Evolutionary conservation across 2,113 vertebrate genomes (phyloP), one percentile per base, ranked within the genome.

Genomic region (Malurus cyaneus): DNA sequence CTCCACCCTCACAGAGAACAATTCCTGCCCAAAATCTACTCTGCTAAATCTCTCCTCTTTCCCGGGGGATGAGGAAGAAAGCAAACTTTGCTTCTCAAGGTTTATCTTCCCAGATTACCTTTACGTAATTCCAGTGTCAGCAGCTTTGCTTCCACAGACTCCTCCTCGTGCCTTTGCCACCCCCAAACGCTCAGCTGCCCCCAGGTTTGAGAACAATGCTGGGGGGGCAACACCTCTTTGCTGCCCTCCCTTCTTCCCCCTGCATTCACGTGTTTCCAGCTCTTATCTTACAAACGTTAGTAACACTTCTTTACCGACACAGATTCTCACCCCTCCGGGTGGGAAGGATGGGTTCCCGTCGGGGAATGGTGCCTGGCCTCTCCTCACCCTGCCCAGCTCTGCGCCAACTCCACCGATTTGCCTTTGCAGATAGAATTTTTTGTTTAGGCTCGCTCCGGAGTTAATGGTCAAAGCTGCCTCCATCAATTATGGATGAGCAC

Each of bases 401-500:
- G n/a, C 1, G 2, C 11, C 32, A 39, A 26, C 59, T 69, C 49
- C 80, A 14, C 39, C 62, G 3, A 46, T 67, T 39, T 29, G 44
- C 57, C 83, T 80, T 60, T 54, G 86, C 80, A 47, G 70, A 50
- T 56, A 24, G 18, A 0, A 1, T 8, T 15, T 29, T 82, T 53
- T 82, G 67, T 86, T 86, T 25, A 23, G 47, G 83, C 44, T 84
- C 2, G 1, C 8, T 3, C 49, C 24, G 18, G 78, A 91, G 57
- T 56, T 95, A 84, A 84, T 89, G 89, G 89, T 16, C 87, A 62
- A 49, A 96, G 91, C 86, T 25, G 73, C 79, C n/a, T 4, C 78
- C 84, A 78, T 92, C 92, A 84, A 91, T 89, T 94, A 88, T 95
- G 89, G 76, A 79, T 54, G 84, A 77, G 2, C 80, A 84, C 80